These are phyloP conservation scores for Phoronis australis DNA, from an alignment of 2,888 invertebrate genomes.

Conservation along the genomic window DNA sequence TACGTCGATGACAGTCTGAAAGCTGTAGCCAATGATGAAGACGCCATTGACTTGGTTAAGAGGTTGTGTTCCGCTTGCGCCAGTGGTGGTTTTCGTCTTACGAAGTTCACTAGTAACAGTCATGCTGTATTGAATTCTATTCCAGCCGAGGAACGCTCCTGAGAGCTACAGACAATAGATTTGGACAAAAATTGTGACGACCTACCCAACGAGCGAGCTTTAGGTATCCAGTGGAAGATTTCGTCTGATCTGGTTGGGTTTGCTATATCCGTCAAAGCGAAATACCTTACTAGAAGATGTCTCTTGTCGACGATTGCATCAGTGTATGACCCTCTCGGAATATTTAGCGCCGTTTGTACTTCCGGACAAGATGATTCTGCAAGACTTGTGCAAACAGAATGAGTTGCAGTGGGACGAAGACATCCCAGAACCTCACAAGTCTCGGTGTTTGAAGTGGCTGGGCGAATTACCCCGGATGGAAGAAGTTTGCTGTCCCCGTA, in stretches of 20 bases:
- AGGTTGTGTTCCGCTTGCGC: not conserved
- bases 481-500: too few species aligned
- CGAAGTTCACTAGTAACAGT: not conserved
- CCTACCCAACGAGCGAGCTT: not conserved
- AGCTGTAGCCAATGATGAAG: not conserved
- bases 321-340: not conserved
- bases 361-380: not conserved
- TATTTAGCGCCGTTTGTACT: not conserved
- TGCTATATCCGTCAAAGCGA: not conserved
- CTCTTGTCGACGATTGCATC: not conserved
- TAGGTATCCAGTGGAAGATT: not conserved
- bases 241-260: not conserved
- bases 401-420: not conserved
- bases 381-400: not conserved
- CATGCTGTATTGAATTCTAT: not conserved
- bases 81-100: not conserved
- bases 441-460: too few species aligned
- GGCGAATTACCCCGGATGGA: too few species aligned
- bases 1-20: slow-evolving; percentile 9
- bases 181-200: not conserved
- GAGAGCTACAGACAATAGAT: not conserved
- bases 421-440: too few species aligned
- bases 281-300: not conserved
- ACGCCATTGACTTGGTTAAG: slow-evolving; percentile 1
- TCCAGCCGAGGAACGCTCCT: not conserved